Evolutionary conservation across 2,113 vertebrate genomes (phyloP).

Genomic region (Gymnogyps californianus): DNA sequence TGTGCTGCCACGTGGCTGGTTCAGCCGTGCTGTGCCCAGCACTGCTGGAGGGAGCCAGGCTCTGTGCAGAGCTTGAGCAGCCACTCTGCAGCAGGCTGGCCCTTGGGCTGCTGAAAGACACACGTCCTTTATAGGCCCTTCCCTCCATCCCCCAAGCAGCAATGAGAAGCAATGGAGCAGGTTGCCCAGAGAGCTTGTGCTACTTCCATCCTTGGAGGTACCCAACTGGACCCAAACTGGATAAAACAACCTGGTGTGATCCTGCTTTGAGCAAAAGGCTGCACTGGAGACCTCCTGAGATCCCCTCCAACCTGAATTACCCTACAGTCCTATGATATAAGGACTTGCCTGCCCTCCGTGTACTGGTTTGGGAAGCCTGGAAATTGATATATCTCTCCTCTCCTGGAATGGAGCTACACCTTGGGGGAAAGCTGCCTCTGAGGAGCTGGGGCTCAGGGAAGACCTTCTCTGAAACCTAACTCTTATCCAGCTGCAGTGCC

Average conservation of each 20-base stretch:
- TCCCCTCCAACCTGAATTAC: background rate
- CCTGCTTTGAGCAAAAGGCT: background rate
- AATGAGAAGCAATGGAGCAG: background rate
- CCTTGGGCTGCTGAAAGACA: background rate
- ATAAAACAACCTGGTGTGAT: background rate
- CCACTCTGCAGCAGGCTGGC: background rate
- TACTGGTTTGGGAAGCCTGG: background rate
- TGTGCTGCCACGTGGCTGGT: fast-evolving
- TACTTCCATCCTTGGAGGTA: background rate
- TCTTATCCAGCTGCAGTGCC: background rate
- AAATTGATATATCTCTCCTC: background rate
- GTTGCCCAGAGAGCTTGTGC: background rate
- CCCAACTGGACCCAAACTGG: too few relatives aligned
- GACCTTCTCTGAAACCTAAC: background rate
- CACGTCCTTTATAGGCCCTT: background rate
- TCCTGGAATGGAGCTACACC: background rate
- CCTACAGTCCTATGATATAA: background rate
- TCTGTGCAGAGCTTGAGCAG: background rate
- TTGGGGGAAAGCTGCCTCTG: background rate
- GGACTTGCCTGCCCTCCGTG: background rate
- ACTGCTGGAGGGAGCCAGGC: background rate
- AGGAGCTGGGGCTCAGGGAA: background rate
- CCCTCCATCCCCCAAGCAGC: background rate
- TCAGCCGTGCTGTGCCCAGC: background rate
- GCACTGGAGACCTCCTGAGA: background rate